Evolutionary conservation across 1,140 invertebrate species (phyloP), one percentile per base, ranked within the genome.

Genomic region (Monochamus saltuarius): DNA sequence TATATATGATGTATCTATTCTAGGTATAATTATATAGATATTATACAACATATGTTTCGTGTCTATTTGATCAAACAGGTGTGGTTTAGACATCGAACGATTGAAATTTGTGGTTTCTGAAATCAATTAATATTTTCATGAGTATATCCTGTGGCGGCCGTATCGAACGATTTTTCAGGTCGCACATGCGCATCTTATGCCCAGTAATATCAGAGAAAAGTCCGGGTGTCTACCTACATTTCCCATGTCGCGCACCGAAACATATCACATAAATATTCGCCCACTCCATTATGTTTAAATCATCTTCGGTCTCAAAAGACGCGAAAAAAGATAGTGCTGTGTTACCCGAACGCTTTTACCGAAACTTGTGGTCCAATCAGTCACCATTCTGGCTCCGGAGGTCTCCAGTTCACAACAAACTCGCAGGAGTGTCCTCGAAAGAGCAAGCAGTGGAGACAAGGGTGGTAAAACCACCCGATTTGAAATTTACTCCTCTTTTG

Each of bases 311-410:
- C 40, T 49, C 19, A 46, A 53, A 51, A 35, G 45, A 63, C 49
- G 58, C 46, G 56, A 50, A 37, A 59, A 50, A 45, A 29, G 43
- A 16, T 43, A 40, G 51, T 54, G 59, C 29, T 61, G 36, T 52
- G 47, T 56, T 54, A 35, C 29, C 53, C 54, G 53, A 59, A 54
- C 38, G 61, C 57, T 62, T 50, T 55, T 62, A 47, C 38, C 51
- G 19, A 40, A 55, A 38, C 56, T 56, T 43, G 57, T 53, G 59
- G 19, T 53, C 53, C 52, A 42, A 57, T 43, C 49, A 62, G 36
- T 51, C 64, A 22, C 59, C 69, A 68, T 54, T 59, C 67, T 71
- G 69, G 69, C 69, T 65, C 69, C 69, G 47, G 69, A 69, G 52
- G 69, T 67, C 16, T 67, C 69, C 37, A 61, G 50, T 49, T 50